Evolutionary conservation across 1,140 invertebrate genomes (phyloP).

Genomic region (Orchestia grillus): DNA sequence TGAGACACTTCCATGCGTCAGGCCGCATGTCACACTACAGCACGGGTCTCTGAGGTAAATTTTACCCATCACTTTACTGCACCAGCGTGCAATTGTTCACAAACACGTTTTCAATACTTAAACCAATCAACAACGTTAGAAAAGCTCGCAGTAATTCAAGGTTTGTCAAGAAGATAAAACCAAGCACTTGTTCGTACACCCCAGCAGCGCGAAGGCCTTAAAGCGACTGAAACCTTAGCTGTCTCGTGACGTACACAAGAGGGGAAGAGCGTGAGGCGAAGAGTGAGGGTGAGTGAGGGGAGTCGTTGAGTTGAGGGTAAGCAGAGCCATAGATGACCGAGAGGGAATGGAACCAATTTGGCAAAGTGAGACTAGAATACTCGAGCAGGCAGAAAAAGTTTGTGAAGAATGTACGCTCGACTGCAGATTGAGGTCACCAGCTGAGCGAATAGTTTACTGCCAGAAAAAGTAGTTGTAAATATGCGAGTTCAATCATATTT

Average conservation of each 20-base stretch:
- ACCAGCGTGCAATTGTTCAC: neutral
- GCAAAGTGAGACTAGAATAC: no score
- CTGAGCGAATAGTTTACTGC: no score
- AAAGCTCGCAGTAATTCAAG: neutral
- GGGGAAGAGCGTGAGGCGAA: neutral
- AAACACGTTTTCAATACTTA: neutral
- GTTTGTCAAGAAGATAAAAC: neutral
- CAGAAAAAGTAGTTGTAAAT: no score
- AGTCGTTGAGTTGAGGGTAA: neutral
- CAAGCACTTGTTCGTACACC: neutral
- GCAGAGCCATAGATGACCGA: neutral
- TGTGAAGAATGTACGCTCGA: no score
- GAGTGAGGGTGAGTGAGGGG: neutral
- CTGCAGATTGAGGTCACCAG: no score
- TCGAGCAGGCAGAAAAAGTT: no score
- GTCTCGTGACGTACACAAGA: neutral
- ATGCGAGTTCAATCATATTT: no score
- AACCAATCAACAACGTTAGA: neutral
- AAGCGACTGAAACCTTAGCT: slow-evolving; percentile 49
- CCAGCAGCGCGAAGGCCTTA: neutral
- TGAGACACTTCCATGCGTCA: neutral
- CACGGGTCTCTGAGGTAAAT: no score
- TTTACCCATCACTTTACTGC: neutral
- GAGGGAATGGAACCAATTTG: no score
- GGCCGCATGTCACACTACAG: neutral